Percentiles rank a stretch among this genome's conserved stretches.
Evolutionary conservation across 2,888 invertebrate genomes (phyloP).

Genomic region (Stenichneumon culpator): DNA sequence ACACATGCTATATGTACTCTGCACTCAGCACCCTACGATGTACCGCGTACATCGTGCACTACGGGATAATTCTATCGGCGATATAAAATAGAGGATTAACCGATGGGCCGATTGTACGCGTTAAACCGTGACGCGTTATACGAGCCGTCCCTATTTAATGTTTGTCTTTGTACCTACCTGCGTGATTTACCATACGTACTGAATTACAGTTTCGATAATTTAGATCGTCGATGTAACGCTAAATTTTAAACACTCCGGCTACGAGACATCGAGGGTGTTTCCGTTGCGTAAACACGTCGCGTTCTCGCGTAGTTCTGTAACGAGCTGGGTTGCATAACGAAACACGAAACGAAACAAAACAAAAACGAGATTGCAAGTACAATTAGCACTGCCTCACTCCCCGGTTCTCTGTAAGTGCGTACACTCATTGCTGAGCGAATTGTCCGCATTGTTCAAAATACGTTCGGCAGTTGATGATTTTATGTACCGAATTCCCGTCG

Average conservation of each 20-base stretch:
- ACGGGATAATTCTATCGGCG: slow-evolving; percentile 53
- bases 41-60: slow-evolving; percentile 29
- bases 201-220: slow-evolving; percentile 26
- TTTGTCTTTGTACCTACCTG: slow-evolving; percentile 36
- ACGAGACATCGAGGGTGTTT: not conserved
- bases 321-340: not conserved
- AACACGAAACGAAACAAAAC: not conserved
- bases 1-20: slow-evolving; percentile 22
- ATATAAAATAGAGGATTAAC: slow-evolving; percentile 65
- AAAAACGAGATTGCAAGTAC: not conserved
- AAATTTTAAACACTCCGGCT: slow-evolving; percentile 39
- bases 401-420: not conserved
- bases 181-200: slow-evolving; percentile 41
- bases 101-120: slow-evolving; percentile 28
- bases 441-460: not conserved
- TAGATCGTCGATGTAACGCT: slow-evolving; percentile 47
- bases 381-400: not conserved
- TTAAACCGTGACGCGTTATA: slow-evolving; percentile 15
- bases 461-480: not conserved
- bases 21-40: not conserved
- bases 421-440: not conserved
- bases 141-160: slow-evolving; percentile 36
- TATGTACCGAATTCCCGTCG: not conserved
- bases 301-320: not conserved
- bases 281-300: slow-evolving; percentile 1